A percentile compares a stretch with the other conserved stretches of the same genome.
These are phyloP conservation scores for Papilio elwesi DNA, from an alignment of 2,888 invertebrate genomes.

Conservation along the genomic window DNA sequence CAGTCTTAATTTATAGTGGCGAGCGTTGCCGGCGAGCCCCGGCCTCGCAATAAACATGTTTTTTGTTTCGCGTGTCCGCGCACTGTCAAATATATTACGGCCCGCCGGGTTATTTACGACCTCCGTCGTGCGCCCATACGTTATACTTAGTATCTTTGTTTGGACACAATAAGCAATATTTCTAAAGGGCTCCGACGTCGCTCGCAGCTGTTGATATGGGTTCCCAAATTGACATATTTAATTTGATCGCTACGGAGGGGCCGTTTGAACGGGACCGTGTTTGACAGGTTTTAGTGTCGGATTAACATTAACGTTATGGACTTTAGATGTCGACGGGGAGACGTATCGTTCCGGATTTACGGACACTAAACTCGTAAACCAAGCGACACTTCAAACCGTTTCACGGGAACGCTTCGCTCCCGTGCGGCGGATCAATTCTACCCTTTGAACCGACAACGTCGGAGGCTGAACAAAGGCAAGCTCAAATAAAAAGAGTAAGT, in stretches of 20 bases:
- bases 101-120: constrained; percentile 83
- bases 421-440: constrained; percentile 73
- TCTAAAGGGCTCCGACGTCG: constrained; percentile 81
- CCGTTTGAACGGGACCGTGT: constrained; percentile 68
- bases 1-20: constrained; percentile 72
- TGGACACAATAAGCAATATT: constrained; percentile 85
- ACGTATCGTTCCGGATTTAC: constrained; percentile 45
- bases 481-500: constrained; percentile 79
- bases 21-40: constrained; percentile 60
- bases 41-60: constrained; percentile 82
- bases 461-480: constrained; percentile 66
- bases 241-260: constrained; percentile 82
- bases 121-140: constrained; percentile 83
- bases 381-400: constrained; percentile 72
- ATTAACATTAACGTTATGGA: constrained; percentile 79
- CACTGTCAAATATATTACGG: constrained; percentile 84
- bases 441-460: constrained; percentile 70
- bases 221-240: constrained; percentile 84
- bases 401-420: constrained; percentile 56
- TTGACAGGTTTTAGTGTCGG: constrained; percentile 83
- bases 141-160: constrained; percentile 85
- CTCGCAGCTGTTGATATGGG: constrained; percentile 84
- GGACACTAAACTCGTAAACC: constrained; percentile 43
- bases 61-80: constrained; percentile 84
- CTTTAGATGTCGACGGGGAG: constrained; percentile 73